These are phyloP conservation scores for Glaucidium brasilianum DNA, from an alignment of 2,113 vertebrate genomes.

Conservation along the genomic window DNA sequence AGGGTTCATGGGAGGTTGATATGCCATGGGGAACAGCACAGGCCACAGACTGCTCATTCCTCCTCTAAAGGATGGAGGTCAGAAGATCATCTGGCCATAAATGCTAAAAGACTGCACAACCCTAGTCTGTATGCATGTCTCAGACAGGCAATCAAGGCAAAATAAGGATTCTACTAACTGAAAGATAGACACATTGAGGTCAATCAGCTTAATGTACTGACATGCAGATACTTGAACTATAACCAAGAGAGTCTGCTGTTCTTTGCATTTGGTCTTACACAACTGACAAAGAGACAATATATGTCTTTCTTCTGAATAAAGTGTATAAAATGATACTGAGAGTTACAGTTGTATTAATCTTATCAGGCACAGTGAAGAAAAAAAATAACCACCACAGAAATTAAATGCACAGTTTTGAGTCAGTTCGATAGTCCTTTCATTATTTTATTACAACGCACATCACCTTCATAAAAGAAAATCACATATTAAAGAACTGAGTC, in stretches of 20 bases:
- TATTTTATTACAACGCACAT: slow-evolving; percentile 5
- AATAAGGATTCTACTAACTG: neutral
- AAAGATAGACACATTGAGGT: neutral
- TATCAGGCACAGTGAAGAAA: neutral
- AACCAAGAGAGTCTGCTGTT: neutral
- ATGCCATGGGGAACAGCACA: neutral
- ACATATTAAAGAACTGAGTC: neutral
- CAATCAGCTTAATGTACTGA: neutral
- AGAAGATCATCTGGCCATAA: neutral
- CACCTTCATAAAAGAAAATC: neutral
- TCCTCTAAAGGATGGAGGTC: neutral
- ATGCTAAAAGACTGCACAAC: neutral
- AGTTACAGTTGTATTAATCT: neutral
- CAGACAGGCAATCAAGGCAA: neutral
- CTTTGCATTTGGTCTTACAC: neutral
- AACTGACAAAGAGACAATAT: neutral
- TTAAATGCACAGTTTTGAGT: neutral
- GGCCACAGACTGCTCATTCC: neutral
- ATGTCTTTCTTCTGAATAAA: neutral
- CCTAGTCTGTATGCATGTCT: neutral
- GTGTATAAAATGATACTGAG: neutral
- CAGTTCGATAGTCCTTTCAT: neutral
- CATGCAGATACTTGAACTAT: neutral
- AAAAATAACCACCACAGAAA: neutral
- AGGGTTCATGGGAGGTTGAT: neutral